Base-by-base conservation (phyloP, 2,797 vertebrate genomes). In the Peromyscus melanophrys region DNA sequence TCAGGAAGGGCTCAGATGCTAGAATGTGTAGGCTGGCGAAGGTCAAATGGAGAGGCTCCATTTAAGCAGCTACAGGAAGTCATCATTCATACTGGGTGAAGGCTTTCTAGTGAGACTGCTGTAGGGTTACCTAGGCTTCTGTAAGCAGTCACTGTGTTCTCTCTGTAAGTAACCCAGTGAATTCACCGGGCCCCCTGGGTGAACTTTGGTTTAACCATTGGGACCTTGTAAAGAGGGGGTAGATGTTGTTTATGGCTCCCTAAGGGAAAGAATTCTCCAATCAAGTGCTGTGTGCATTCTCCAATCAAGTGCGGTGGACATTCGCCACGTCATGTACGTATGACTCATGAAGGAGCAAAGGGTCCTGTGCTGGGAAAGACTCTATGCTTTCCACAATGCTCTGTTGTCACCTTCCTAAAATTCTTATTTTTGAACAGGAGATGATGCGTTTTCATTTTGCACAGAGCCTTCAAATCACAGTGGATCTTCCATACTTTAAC, bases 351-450 rank as follows among this genome's bases (percentile, higher is more conserved):
- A 40, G 49, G 31, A 40, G 0, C 69, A 78, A 23, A 75, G 34
- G 31, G 49, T 31, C 17, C 49, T 40, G 4, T 21, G 3, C 27
- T 40, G 3, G 49, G n/a, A 78, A 91, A 73, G 85, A 63, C 23
- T 23, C 17, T 29, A 25, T 12, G n/a, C 31, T 92, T 82, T 55
- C 55, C 34, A 76, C 77, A 43, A 80, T 86, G 75, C 21, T 75
- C 7, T 78, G 37, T 55, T 55, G n/a, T 77, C 9, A 49, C 10
- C 7, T 31, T 73, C 46, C 86, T 73, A 61, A 90, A 88, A 81
- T 75, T 67, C 10, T 90, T 7, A 4, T 19, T 92, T 92, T 95
- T 95, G 85, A 86, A 83, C 29, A 90, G 63, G 27, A 21, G 34
- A 57, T 19, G 0, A 29, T 40, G 16, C 34, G 17, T 65, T 92